A percentile compares a stretch with the other conserved stretches of the same genome.
Evolutionary conservation across 2,113 vertebrate species (phyloP).

Genomic region (Dicentrarchus labrax): DNA sequence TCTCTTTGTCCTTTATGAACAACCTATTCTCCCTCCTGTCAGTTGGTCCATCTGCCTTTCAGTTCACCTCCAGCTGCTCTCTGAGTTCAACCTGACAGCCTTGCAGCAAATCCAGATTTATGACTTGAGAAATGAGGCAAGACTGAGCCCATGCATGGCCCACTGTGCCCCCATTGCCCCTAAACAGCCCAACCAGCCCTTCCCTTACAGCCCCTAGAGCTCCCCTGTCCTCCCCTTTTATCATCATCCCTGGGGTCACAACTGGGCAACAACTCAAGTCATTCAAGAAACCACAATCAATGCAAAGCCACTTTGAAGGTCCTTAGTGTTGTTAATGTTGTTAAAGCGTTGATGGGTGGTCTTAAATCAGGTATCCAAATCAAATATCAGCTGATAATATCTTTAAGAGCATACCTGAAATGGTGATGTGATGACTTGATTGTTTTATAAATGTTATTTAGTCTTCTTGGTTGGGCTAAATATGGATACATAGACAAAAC

Average conservation of each 20-base stretch:
- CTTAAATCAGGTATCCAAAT: conserved; percentile 67
- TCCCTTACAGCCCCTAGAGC: conserved; percentile 30
- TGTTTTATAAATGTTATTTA: conserved; percentile 51
- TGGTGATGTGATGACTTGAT: conserved; percentile 37
- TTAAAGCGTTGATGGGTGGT: conserved; percentile 62
- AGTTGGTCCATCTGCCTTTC: conserved; percentile 64
- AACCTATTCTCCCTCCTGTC: conserved; percentile 40
- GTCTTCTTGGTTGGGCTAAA: conserved; percentile 51
- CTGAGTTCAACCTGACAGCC: conserved; percentile 63
- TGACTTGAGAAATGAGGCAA: conserved; percentile 69
- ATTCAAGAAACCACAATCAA: conserved; percentile 71
- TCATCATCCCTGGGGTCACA: conserved; percentile 60
- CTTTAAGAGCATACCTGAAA: conserved; percentile 58
- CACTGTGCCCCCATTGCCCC: conserved; percentile 50
- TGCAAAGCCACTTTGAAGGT: conserved; percentile 72
- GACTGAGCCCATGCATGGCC: conserved; percentile 42
- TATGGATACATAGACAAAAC: conserved; percentile 67
- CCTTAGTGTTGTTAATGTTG: conserved; percentile 69
- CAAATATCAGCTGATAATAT: conserved; percentile 69
- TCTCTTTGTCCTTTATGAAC: conserved; percentile 48
- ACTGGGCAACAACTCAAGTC: conserved; percentile 72
- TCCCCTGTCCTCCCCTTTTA: conserved; percentile 35
- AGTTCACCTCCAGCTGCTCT: conserved; percentile 78
- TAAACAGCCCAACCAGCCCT: conserved; percentile 26
- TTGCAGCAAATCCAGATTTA: conserved; percentile 71